Evolutionary conservation across 2,113 vertebrate genomes (phyloP).

Genomic region (Dissostichus mawsoni): DNA sequence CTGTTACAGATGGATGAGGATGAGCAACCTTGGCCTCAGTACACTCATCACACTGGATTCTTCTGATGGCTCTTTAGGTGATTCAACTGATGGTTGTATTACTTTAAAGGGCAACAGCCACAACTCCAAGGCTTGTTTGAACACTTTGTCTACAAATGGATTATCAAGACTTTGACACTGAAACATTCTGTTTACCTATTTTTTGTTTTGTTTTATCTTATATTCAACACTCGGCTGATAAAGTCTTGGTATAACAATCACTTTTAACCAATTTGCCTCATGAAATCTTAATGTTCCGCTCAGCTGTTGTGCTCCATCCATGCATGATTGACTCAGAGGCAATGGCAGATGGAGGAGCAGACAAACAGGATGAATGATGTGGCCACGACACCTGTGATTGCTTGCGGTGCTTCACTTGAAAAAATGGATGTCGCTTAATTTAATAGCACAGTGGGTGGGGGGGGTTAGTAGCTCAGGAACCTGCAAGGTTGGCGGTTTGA

Average conservation of each 20-base stretch:
- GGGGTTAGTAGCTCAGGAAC: neutral
- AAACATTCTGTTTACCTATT: neutral
- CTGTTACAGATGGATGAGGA: slow-evolving; percentile 37
- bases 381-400: slow-evolving; percentile 6
- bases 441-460: neutral
- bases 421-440: slow-evolving; percentile 17
- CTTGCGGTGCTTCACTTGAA: slow-evolving; percentile 9
- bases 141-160: slow-evolving; percentile 16
- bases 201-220: neutral
- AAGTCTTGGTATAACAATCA: neutral
- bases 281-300: neutral
- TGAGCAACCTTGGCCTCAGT: slow-evolving; percentile 59
- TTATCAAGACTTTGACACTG: neutral
- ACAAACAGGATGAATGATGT: slow-evolving; percentile 23
- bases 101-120: slow-evolving; percentile 15
- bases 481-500: slow-evolving; percentile 9
- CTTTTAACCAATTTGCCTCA: neutral
- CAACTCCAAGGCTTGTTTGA: slow-evolving; percentile 26
- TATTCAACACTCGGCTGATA: neutral
- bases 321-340: slow-evolving; percentile 25
- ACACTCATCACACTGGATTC: slow-evolving; percentile 47
- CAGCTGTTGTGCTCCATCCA: slow-evolving; percentile 11
- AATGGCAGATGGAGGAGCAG: slow-evolving; percentile 36
- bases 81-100: slow-evolving; percentile 50
- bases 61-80: slow-evolving; percentile 38